A percentile compares a stretch with the other conserved stretches of the same genome.
phyloP scores from a whole-genome alignment of 1,140 invertebrate genomes.

The Hylaeus volcanicus region DNA sequence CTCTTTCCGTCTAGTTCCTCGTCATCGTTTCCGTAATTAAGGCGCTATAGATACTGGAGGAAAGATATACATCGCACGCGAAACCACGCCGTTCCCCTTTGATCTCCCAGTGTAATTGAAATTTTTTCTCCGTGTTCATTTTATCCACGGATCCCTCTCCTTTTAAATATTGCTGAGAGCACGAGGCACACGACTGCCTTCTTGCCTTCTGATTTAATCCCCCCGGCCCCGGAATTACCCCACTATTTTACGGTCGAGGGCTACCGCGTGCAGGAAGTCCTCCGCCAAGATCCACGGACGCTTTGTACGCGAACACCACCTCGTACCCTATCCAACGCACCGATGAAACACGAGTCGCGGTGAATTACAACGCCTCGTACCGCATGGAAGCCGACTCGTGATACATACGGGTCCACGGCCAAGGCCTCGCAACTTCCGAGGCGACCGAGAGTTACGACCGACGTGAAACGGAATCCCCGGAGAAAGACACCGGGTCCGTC shows the following conservation, averaged over 20 bases:
- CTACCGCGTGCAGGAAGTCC: constrained; percentile 2
- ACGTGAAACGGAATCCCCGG: constrained; percentile 4
- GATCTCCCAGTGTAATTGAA: constrained; percentile 13
- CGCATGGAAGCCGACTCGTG: constrained; percentile 21
- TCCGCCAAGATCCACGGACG: neutral
- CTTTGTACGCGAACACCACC: constrained; percentile 26
- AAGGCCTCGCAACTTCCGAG: neutral
- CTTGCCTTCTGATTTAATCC: neutral
- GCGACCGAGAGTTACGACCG: constrained; percentile 28
- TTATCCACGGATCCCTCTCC: neutral
- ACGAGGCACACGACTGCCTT: neutral
- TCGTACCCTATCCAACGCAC: neutral
- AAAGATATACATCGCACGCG: neutral
- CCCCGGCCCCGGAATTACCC: neutral
- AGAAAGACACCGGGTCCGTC: neutral
- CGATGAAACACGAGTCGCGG: constrained; percentile 44
- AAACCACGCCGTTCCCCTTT: neutral
- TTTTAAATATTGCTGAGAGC: constrained; percentile 3
- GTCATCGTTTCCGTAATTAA: constrained; percentile 18
- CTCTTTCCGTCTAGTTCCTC: neutral
- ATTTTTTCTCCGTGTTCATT: neutral
- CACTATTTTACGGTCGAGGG: neutral
- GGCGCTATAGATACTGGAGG: neutral
- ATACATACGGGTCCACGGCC: constrained; percentile 39
- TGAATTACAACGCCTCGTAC: constrained; percentile 34